Evolutionary conservation across 2,888 invertebrate species (phyloP).

Genomic region (Drosophila subsilvestris): DNA sequence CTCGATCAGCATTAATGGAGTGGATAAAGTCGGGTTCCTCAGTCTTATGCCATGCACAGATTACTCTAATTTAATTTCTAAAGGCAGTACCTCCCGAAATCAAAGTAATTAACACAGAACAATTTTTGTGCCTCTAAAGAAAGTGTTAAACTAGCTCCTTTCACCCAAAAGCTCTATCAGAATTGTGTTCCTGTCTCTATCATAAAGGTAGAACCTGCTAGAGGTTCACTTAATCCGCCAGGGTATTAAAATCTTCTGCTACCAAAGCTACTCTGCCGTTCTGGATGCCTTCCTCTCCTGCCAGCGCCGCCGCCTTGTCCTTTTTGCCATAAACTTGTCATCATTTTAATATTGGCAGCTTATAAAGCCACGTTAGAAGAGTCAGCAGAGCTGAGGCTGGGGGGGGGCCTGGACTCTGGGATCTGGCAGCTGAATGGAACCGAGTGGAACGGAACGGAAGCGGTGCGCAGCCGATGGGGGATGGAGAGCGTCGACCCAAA

Average conservation of each 20-base stretch:
- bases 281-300: background rate
- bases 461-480: constrained; percentile 14
- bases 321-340: constrained; percentile 73
- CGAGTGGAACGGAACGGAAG: constrained; percentile 6
- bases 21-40: background rate
- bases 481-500: constrained; percentile 55
- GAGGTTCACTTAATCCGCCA: background rate
- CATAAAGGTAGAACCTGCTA: background rate
- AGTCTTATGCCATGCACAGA: too few relatives aligned
- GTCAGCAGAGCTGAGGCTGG: constrained; percentile 13
- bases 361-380: constrained; percentile 74
- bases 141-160: too few relatives aligned
- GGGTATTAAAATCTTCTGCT: background rate
- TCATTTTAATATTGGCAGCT: constrained; percentile 81
- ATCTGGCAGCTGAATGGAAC: constrained; percentile 7
- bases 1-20: background rate
- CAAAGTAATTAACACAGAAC: too few relatives aligned
- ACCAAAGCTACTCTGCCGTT: background rate
- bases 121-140: too few relatives aligned
- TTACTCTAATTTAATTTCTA: too few relatives aligned
- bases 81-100: too few relatives aligned
- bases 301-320: constrained; percentile 30
- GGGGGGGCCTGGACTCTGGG: constrained; percentile 6
- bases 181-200: background rate
- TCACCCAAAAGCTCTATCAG: background rate